phyloP scores from a whole-genome alignment of 2,113 vertebrate genomes.

The Charina bottae region DNA sequence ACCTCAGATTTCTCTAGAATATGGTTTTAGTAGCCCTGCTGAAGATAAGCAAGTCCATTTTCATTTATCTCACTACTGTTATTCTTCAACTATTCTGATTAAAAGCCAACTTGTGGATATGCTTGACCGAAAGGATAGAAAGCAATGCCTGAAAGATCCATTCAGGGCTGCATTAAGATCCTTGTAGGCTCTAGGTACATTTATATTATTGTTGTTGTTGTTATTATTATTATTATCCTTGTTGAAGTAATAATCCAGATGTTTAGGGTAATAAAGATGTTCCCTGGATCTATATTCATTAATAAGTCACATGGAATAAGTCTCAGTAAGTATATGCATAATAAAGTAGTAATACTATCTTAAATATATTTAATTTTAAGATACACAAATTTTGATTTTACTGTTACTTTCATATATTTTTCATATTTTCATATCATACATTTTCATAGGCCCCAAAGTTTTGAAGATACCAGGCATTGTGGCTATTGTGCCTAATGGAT shows the following conservation, averaged over 20 bases:
- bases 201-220: neutral
- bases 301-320: neutral
- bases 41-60: neutral
- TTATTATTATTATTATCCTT: neutral
- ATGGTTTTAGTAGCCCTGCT: neutral
- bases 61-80: neutral
- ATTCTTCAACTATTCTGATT: neutral
- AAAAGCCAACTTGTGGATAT: neutral
- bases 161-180: neutral
- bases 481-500: too few relatives aligned
- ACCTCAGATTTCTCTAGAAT: neutral
- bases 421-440: neutral
- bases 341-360: neutral
- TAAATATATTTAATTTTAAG: neutral
- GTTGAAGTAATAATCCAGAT: neutral
- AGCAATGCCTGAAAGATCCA: neutral
- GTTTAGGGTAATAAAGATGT: neutral
- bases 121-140: neutral
- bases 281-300: neutral
- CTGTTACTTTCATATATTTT: neutral
- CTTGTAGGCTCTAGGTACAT: neutral
- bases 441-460: neutral
- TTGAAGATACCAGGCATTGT: neutral
- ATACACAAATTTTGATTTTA: neutral
- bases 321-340: neutral